Evolutionary conservation across 1,140 invertebrate genomes (phyloP), one percentile per base, ranked within the genome.

Genomic region (Drosophila rhopaloa): DNA sequence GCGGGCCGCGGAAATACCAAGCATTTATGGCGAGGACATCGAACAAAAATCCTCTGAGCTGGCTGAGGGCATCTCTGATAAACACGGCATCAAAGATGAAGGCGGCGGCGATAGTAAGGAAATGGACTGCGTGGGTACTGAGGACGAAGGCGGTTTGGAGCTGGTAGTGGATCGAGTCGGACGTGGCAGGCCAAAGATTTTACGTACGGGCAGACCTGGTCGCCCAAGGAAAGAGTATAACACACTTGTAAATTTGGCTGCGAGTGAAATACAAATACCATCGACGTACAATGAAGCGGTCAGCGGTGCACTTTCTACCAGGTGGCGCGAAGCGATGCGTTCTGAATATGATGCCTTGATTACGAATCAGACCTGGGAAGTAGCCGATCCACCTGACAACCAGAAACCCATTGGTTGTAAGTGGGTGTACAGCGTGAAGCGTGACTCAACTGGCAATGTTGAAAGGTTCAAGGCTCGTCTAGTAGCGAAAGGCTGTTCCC

Each of bases 341-440:
- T 16, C 5, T 48, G 46, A 48, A 48, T 27, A 48, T 48, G 46
- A 48, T 48, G 24, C 46, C 4, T 27, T 48, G 19, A 27, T 48
- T 48, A 48, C 13, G 24, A 48, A 48, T 27, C 46, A 11, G 29
- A 35, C 29, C 6, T 35, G 29, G 10, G 27, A 51, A 51, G n/a
- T 35, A 13, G 11, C 37, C 11, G 37, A 38, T 38, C 37, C 37
- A 13, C 37, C 37, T 38, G 11, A 38, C 10, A 29, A 29, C 4
- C 27, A 4, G 27, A 29, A 29, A 6, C 27, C 27, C 4, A 29
- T 29, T 6, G 27, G 27, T 29, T 29, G 27, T 29, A 29, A 29
- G 27, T 2, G 27, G 27, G 27, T 6, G 4, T 29, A 29, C 27
- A 29, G 27, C 6, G 27, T 29, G 27, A 29, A 29, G 27, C 27